Evolutionary conservation across 2,797 vertebrate genomes (phyloP), one percentile per base, ranked within the genome.

Genomic region (Microtus agrestis): DNA sequence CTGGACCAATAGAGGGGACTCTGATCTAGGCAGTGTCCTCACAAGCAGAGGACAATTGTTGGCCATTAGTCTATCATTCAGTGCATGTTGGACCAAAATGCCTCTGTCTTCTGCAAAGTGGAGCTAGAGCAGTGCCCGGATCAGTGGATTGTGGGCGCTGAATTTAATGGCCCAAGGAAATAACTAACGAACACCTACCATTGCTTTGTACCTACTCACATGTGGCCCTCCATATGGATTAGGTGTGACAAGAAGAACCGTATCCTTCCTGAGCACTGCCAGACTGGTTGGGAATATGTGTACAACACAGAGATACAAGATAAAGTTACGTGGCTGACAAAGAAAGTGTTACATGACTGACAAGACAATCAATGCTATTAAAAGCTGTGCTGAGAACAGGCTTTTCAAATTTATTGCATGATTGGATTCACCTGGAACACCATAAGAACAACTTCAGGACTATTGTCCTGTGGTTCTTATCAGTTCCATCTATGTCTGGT

Each of bases 151-250:
- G 27, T 73, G 56, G 59, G 29, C 73, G 25, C 40, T 92, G 23
- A 59, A 34, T n/a, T 78, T 56, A 87, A 73, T 82, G 69, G 86
- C 71, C 59, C 74, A 25, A 95, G 78, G 69, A 54, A 65, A 73
- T 67, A 84, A 85, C 34, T 5, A 67, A 14, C 51, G 59, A 80
- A 23, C 4, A 67, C n/a, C 43, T 61, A 59, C 31, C 4, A 43
- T 63, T 95, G 21, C 34, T 71, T 17, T 69, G 56, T 40, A 65
- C 73, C 81, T 81, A 54, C 67, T 87, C 76, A 27, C 9, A 69
- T 40, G 34, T 19, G 37, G 40, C 14, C 54, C 37, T 95, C 67
- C 5, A 3, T 29, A 10, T 27, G 4, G 19, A 21, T 59, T 88
- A 37, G 61, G 59, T 69, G 0, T 84, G 48, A 59, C 61, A 23